Base-by-base conservation (phyloP, 30 jellyfish, hydroid and myxozoan species). In the Sanderia malayensis region DNA sequence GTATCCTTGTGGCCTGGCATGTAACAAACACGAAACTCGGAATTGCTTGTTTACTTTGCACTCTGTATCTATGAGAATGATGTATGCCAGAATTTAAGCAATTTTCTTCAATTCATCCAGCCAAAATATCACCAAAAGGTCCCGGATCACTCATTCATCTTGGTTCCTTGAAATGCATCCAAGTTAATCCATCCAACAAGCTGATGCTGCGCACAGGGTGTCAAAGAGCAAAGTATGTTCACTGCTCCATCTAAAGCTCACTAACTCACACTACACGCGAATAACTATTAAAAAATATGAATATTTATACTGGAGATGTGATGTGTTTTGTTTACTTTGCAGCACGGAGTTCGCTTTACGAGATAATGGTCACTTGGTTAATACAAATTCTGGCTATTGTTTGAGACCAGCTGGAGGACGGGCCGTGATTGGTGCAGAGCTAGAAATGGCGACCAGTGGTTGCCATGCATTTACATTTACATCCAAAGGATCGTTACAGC, bases 101-200 rank as follows among this genome's bases (percentile, higher is more conserved):
- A n/a, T n/a, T n/a, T n/a, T n/a, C n/a, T n/a, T n/a, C n/a, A n/a
- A n/a, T 37, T 37, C 28, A 79, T 60, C 58, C 57, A 89, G 97
- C 85, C 19, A 76, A 76, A 21, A 53, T 76, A 0, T 44, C 94
- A 17, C 63, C 93, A 0, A 52, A 62, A 31, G 97, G 97, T n/a
- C 95, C 95, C 70, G 97, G 97, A 19, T 89, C 97, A 1, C 59
- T 89, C 32, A 67, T 66, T 0, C 97, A 89, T 46, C 93, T 68
- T 29, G 97, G 97, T 17, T 89, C 97, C 61, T 70, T 89, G 85
- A 89, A 82, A 70, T 89, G 97, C 76, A 82, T 89, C 22, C 95
- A 89, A 27, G 46, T 89, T 67, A 64, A 74, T 18, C 94, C 97
- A 4, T 34, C 87, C 0, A 67, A 76, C 45, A 62, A 76, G 25